These are phyloP conservation scores for Ciconia stormi DNA, from an alignment of 2,113 vertebrate species.

Conservation along the genomic window DNA sequence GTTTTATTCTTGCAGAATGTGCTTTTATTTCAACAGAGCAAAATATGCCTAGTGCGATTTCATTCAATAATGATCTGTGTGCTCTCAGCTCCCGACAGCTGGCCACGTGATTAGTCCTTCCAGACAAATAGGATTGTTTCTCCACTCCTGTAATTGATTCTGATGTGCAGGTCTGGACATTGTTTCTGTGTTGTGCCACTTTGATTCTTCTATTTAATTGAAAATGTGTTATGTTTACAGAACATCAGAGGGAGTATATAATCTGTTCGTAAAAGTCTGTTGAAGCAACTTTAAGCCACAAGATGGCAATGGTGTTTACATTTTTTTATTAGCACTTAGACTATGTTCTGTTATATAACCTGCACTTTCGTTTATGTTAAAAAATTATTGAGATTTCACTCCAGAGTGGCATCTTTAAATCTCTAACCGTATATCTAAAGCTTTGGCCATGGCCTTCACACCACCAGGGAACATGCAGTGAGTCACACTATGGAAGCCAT, in stretches of 20 bases:
- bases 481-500: background rate
- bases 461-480: background rate
- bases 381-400: background rate
- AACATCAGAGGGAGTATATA: background rate
- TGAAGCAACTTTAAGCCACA: conserved; percentile 65
- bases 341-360: background rate
- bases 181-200: conserved; percentile 47
- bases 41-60: conserved; percentile 8
- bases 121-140: conserved; percentile 52
- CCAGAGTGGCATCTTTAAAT: background rate
- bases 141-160: conserved; percentile 49
- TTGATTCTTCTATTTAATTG: conserved; percentile 23
- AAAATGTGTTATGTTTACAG: conserved; percentile 32
- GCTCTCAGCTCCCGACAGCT: background rate
- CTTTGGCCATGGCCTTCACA: background rate
- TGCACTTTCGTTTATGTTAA: background rate
- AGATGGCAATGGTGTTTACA: conserved; percentile 77
- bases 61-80: background rate
- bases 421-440: background rate
- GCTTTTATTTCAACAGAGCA: background rate
- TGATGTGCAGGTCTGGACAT: conserved; percentile 42
- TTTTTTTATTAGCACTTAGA: conserved; percentile 21
- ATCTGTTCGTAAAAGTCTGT: conserved; percentile 11
- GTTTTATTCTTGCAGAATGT: conserved; percentile 1
- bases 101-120: background rate